Conservation (phyloP, 2,888 invertebrate genomes). For the Andrena trimmerana region DNA sequence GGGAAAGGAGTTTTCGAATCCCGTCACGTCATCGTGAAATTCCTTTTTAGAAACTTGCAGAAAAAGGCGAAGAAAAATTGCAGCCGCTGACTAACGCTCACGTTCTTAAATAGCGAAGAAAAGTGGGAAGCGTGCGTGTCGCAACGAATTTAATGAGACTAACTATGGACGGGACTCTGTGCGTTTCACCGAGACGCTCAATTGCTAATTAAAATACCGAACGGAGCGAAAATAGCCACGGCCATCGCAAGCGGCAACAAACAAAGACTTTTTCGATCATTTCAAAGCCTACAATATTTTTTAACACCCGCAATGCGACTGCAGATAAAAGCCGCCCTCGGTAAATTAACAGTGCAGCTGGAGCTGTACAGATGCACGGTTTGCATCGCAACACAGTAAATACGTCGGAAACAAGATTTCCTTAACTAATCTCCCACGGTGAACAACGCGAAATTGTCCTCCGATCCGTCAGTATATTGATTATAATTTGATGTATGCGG, state of each 20-base stretch:
- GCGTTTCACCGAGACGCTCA: constrained; percentile 43
- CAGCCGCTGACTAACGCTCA: constrained; percentile 3
- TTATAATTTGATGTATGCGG: background rate
- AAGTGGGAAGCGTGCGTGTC: constrained; percentile 27
- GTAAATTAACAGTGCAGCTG: background rate
- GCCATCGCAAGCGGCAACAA: background rate
- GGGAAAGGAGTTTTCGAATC: constrained; percentile 7
- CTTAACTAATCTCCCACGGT: background rate
- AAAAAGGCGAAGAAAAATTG: constrained; percentile 5
- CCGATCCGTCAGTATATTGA: background rate
- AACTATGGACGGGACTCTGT: constrained; percentile 36
- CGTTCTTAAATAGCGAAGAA: constrained; percentile 34
- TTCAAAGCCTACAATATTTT: background rate
- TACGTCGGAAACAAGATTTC: background rate
- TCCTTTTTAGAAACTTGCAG: constrained; percentile 16
- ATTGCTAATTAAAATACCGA: constrained; percentile 61
- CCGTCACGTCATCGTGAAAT: constrained; percentile 6
- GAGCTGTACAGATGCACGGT: background rate
- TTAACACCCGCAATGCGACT: background rate
- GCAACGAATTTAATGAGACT: constrained; percentile 53
- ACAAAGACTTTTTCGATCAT: background rate
- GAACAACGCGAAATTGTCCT: background rate
- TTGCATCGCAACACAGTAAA: background rate
- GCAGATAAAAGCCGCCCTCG: background rate
- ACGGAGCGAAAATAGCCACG: constrained; percentile 34